phyloP scores from a whole-genome alignment of 2,888 invertebrate species.

The Tribolium freemani region DNA sequence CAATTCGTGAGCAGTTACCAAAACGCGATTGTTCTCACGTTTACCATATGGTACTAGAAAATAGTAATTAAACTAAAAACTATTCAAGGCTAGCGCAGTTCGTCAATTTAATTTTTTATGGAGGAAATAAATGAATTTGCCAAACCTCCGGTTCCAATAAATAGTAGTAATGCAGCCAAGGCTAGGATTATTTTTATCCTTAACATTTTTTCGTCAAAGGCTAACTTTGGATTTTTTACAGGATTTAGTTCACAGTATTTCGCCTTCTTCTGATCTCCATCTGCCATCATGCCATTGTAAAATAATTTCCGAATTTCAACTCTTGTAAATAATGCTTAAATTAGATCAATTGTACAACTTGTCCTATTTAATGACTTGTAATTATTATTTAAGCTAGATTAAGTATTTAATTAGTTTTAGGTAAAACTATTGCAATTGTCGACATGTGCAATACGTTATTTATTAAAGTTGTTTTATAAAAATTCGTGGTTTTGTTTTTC shows the following conservation, averaged over 20 bases:
- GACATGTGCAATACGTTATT: conserved; percentile 58
- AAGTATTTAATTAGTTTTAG: conserved; percentile 52
- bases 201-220: conserved; percentile 9
- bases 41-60: conserved; percentile 34
- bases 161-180: conserved; percentile 9
- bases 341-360: conserved; percentile 20
- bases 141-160: not conserved
- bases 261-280: conserved; percentile 39
- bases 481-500: conserved; percentile 2
- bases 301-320: conserved; percentile 10
- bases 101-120: conserved; percentile 9
- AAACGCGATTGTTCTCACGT: conserved; percentile 15
- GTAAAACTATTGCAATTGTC: conserved; percentile 53
- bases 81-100: conserved; percentile 22
- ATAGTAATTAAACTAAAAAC: conserved; percentile 16
- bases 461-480: conserved; percentile 56
- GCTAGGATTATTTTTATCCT: conserved; percentile 13
- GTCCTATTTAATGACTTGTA: conserved; percentile 28
- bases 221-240: conserved; percentile 30
- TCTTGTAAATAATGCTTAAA: conserved; percentile 24
- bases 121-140: conserved; percentile 4
- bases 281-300: conserved; percentile 22
- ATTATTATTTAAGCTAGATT: conserved; percentile 38
- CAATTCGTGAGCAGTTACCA: not conserved
- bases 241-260: conserved; percentile 42